phyloP scores from a whole-genome alignment of 2,888 invertebrate genomes.

The Polydrusus pterygomalis region DNA sequence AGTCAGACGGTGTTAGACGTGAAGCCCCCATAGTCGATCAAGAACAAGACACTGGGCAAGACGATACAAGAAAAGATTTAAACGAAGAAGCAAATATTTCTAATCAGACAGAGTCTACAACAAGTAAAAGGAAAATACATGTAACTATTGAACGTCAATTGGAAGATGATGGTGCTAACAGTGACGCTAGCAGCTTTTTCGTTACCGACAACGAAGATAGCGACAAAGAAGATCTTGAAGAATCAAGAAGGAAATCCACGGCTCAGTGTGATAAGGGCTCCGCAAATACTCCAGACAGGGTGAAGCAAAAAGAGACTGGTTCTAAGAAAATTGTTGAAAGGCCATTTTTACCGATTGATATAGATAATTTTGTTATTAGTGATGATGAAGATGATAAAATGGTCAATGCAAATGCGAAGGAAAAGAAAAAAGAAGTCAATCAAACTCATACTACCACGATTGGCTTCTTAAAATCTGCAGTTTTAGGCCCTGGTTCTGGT shows the following conservation, averaged over 20 bases:
- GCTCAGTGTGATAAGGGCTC: too few species aligned
- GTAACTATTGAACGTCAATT: background rate
- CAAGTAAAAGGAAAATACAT: background rate
- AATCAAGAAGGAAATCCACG: background rate
- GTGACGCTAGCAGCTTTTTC: conserved; percentile 13
- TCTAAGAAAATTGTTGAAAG: background rate
- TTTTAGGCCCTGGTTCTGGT: too few species aligned
- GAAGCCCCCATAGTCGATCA: background rate
- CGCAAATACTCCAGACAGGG: background rate
- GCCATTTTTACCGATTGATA: background rate
- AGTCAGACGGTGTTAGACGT: background rate
- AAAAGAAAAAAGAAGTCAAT: background rate
- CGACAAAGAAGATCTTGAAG: background rate
- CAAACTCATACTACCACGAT: too few species aligned
- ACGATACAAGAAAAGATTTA: background rate
- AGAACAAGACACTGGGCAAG: background rate
- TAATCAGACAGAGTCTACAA: background rate
- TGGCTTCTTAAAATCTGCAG: too few species aligned
- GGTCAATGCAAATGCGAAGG: background rate
- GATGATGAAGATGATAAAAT: background rate
- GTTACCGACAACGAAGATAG: conserved; percentile 9
- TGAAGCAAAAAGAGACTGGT: background rate
- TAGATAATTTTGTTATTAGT: background rate
- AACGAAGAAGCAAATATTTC: background rate
- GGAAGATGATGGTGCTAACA: background rate